Conservation (phyloP, 2,113 vertebrate species). For the Montifringilla adamsi region DNA sequence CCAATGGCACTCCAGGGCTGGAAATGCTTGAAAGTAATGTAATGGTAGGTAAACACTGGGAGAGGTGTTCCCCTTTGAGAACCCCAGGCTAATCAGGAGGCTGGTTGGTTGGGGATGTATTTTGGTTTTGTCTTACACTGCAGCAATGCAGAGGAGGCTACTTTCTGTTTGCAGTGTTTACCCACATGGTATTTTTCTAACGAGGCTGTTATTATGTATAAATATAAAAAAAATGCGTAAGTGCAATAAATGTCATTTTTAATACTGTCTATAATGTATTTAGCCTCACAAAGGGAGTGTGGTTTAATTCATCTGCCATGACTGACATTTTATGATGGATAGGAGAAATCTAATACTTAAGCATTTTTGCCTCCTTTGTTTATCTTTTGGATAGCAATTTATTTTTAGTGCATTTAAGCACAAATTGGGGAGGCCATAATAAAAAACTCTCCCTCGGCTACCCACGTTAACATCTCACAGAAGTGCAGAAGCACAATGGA, state of each 20-base stretch:
- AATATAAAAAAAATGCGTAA: not conserved
- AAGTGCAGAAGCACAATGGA: not conserved
- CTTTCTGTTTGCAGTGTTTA: not conserved
- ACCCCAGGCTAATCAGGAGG: not conserved
- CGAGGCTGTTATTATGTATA: not conserved
- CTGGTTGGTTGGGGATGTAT: not conserved
- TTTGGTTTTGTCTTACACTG: not conserved
- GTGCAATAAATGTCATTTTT: not conserved
- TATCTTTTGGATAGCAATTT: not conserved
- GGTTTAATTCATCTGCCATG: not conserved
- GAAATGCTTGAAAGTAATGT: constrained; percentile 99
- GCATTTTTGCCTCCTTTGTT: not conserved
- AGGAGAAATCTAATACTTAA: not conserved
- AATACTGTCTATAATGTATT: not conserved
- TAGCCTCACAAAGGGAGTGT: not conserved
- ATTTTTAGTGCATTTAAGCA: not conserved
- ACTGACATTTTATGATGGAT: not conserved
- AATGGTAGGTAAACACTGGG: constrained; percentile 79
- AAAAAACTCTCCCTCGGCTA: not conserved
- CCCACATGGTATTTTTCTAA: not conserved
- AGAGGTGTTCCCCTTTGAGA: not conserved
- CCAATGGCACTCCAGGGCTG: constrained; percentile 96
- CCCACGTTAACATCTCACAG: not conserved
- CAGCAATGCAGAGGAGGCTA: not conserved
- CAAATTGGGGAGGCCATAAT: not conserved